Conservation (phyloP, 2,797 vertebrate species). For the Gephyroberyx darwinii region DNA sequence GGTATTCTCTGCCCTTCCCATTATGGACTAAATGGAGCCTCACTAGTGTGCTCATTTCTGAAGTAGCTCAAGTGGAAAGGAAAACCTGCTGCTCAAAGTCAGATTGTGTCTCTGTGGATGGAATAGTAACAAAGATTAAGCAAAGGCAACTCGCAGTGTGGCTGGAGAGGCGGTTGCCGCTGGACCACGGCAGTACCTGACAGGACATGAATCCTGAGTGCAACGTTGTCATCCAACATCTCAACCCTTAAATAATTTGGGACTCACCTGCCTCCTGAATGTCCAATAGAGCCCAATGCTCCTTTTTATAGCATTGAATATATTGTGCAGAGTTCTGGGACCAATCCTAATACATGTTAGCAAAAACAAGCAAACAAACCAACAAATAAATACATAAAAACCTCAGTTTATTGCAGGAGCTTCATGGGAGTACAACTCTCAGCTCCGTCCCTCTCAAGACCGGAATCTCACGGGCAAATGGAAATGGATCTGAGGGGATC, state of each 20-base stretch:
- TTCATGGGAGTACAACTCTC: not conserved
- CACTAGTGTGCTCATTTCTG: constrained; percentile 22
- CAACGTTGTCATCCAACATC: constrained; percentile 35
- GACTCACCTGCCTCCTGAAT: constrained; percentile 25
- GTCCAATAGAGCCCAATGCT: constrained; percentile 16
- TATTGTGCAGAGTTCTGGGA: not conserved
- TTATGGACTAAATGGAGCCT: constrained; percentile 44
- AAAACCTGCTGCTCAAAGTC: constrained; percentile 40
- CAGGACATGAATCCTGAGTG: constrained; percentile 43
- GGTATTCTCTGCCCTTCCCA: constrained; percentile 16
- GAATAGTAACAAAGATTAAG: constrained; percentile 16
- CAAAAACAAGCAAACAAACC: not conserved
- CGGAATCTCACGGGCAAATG: too few relatives aligned
- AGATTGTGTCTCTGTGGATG: constrained; percentile 28
- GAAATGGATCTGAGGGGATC: too few relatives aligned
- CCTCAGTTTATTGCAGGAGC: not conserved
- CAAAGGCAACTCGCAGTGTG: constrained; percentile 21
- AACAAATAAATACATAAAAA: not conserved
- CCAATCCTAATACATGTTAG: not conserved
- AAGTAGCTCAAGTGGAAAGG: constrained; percentile 36
- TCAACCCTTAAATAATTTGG: constrained; percentile 29
- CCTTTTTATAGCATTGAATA: constrained; percentile 7
- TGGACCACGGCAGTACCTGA: constrained; percentile 33
- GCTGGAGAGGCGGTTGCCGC: not conserved
- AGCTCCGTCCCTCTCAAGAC: too few relatives aligned